phyloP scores from a whole-genome alignment of 2,888 invertebrate genomes.

The Protodeltote pygarga region DNA sequence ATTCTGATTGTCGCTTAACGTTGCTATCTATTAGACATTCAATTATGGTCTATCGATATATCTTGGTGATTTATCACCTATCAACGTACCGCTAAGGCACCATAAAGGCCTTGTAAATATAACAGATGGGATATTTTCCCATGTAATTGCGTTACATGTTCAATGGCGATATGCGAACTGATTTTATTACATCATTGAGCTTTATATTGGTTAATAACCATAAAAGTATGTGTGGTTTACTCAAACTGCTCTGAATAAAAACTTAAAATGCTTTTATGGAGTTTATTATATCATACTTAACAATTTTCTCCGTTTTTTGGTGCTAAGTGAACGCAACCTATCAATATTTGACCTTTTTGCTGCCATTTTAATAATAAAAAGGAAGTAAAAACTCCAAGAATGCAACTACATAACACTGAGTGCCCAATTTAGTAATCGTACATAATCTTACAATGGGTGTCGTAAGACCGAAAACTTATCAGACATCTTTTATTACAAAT shows the following conservation, averaged over 20 bases:
- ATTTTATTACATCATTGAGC: slow-evolving; percentile 18
- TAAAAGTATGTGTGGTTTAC: slow-evolving; percentile 2
- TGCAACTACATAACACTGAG: not conserved
- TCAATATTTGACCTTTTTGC: not conserved
- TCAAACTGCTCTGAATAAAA: slow-evolving; percentile 3
- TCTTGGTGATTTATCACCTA: slow-evolving; percentile 17
- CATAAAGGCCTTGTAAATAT: too few relatives aligned
- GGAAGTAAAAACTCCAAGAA: not conserved
- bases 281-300: not conserved
- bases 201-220: slow-evolving; percentile 14
- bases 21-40: slow-evolving; percentile 17
- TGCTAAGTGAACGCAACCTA: not conserved
- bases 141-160: slow-evolving; percentile 1
- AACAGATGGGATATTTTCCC: slow-evolving; percentile 1
- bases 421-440: slow-evolving; percentile 12
- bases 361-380: not conserved
- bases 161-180: slow-evolving; percentile 7
- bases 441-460: too few relatives aligned
- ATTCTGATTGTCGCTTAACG: slow-evolving; percentile 13
- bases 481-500: too few relatives aligned
- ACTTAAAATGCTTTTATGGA: not conserved
- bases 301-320: not conserved
- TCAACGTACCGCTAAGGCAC: too few relatives aligned
- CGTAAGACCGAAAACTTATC: too few relatives aligned
- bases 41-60: slow-evolving; percentile 14